Base-by-base conservation (phyloP, 2,797 vertebrate genomes). In the Psittacula derbiana region DNA sequence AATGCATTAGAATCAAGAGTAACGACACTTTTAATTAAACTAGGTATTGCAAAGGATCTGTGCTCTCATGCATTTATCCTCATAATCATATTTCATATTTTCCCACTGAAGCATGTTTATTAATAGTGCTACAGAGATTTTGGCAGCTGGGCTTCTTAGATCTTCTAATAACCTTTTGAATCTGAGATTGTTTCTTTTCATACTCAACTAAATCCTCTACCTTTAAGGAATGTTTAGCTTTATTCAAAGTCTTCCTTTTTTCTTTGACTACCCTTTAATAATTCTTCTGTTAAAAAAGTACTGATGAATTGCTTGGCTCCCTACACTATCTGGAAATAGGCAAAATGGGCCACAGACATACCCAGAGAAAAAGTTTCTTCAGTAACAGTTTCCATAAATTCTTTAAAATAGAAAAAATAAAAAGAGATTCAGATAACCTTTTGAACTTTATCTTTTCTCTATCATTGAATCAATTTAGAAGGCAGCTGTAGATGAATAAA, bases 91-190 rank as follows among this genome's bases (percentile, higher is more conserved):
- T 91, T 95, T 95, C 80, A 69, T 80, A 79, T 93, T 94, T 92
- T 79, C 44, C 74, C 25, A 57, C 25, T 85, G 84, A 91, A 88
- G 62, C 67, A 78, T 92, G 46, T 82, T 84, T 87, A 88, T 86
- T 95, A 93, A 88, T 60, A 93, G 62, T 36, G 46, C 62, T 81
- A 38, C 27, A 80, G 80, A 90, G 43, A 50, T 84, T 85, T 80
- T 83, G 67, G 66, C 84, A 80, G 75, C 72, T 88, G 64, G 79
- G 15, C 6, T 84, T 91, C 81, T 86, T 88, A 88, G 89, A 96
- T 87, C 86, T 88, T 88, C 53, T 88, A 92, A 94, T 89, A 93
- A 95, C 90, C 70, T 94, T 91, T 83, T 80, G 69, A 95, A 95
- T 84, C 27, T 38, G 52, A 95, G 76, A 80, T 75, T 43, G 41